Base-by-base conservation (phyloP, 1,140 invertebrate genomes). In the Hesperophylax magnus region DNA sequence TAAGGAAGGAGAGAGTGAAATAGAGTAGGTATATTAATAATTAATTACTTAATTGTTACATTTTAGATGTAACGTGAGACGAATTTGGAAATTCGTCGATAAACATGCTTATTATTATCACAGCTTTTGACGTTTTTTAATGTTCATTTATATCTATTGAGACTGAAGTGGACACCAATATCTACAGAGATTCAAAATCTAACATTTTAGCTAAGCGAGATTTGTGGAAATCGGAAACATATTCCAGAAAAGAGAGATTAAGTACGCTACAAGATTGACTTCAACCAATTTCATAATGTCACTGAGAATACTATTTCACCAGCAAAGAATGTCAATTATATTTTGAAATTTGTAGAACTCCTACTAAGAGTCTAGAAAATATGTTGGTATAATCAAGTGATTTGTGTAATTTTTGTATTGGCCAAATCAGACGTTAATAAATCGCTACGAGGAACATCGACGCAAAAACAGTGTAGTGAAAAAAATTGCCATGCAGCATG, bases 101-200 rank as follows among this genome's bases (percentile, higher is more conserved):
- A 72, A 82, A 77, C 74, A 84, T 82, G 80, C 83, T 80, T 80
- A 78, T 47, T 47, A 47, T 47, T 84, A 84, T 84, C 83, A 84
- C 83, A 84, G 83, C 78, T 82, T 84, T 84, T 84, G 83, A 84
- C 83, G 83, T 84, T 84, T 84, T 81, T 61, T 78, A 78, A 80
- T 84, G 69, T 81, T 83, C 79, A 81, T 53, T 80, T 79, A 79
- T 78, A 84, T 74, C 80, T 84, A 84, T 82, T 72, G 83, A 84
- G 76, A 84, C 69, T 80, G 83, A 84, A 84, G 58, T 80, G 83
- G 83, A 84, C 83, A 84, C 81, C 72, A 80, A 81, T 79, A 81
- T 61, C 82, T 84, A 84, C 80, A 84, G 76, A 60, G 27, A 60
- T 76, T 76, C 56, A 60, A 76, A 76, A 31, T 76, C 74, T 76